These are phyloP conservation scores for Perizoma flavofasciatum DNA, from an alignment of 2,888 invertebrate genomes.

Conservation along the genomic window DNA sequence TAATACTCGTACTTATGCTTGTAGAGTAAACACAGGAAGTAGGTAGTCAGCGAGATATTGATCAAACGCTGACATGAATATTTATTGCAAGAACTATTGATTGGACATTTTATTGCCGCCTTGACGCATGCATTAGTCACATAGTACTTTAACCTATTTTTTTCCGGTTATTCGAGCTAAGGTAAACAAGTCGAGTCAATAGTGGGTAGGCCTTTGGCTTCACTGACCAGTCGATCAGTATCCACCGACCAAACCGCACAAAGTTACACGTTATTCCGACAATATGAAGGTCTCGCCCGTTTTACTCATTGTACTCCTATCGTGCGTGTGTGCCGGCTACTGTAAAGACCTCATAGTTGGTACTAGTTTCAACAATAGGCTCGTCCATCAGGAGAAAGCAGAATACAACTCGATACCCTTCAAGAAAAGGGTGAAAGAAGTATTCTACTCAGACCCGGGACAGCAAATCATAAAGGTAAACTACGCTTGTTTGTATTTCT, in stretches of 20 bases:
- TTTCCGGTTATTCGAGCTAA: conserved; percentile 54
- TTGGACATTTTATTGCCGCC: conserved; percentile 11
- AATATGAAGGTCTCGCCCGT: conserved; percentile 67
- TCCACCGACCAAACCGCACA: conserved; percentile 55
- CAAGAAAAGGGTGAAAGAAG: conserved; percentile 77
- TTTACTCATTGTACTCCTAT: conserved; percentile 58
- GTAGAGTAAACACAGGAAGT: not conserved
- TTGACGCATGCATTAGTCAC: conserved; percentile 21
- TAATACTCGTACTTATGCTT: too few relatives aligned
- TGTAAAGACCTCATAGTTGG: conserved; percentile 76
- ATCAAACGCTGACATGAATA: conserved; percentile 2
- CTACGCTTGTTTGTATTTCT: not conserved
- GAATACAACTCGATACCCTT: conserved; percentile 74
- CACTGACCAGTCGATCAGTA: conserved; percentile 52
- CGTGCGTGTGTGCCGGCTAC: conserved; percentile 57
- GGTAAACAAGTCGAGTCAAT: conserved; percentile 54
- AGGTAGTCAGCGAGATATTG: not conserved
- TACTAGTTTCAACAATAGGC: conserved; percentile 70
- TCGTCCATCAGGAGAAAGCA: conserved; percentile 70
- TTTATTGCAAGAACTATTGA: conserved; percentile 19
- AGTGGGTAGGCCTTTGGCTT: conserved; percentile 7
- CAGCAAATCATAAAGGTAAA: conserved; percentile 77
- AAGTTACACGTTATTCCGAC: conserved; percentile 36
- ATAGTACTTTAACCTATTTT: conserved; percentile 47
- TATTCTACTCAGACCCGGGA: conserved; percentile 72